Evolutionary conservation across 2,113 vertebrate genomes (phyloP), one percentile per base, ranked within the genome.

Genomic region (Tychaedon coryphoeus): DNA sequence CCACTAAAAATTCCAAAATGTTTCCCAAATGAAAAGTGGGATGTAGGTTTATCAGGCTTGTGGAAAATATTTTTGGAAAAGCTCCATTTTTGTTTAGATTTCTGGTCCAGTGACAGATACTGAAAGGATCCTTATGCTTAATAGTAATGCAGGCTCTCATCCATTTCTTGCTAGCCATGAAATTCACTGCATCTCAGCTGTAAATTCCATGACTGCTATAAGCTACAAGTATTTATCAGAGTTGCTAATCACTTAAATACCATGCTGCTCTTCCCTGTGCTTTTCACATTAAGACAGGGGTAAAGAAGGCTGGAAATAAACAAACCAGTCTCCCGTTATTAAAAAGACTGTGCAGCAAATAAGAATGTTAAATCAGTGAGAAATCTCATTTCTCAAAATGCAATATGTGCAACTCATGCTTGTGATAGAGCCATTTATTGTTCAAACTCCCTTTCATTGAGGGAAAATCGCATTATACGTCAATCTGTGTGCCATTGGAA

Each of bases 371-470:
- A 80, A 92, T 89, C 74, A 58, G 28, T 72, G 51, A 84, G 86
- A 95, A 85, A 77, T 10, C 57, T 87, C 22, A 87, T 91, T 87
- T 92, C 90, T 96, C 73, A 76, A 92, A 96, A 92, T 72, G 54
- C 50, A 76, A 23, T 96, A 87, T 75, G 45, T 93, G 83, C 72
- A 84, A 65, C 29, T 86, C 51, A 47, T 33, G 45, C 40, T 75
- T 3, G 2, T 45, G 56, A 86, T 86, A 71, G 62, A 95, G 50
- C 42, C 85, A 77, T 95, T 95, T 94, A 83, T 94, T 95, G 64
- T 90, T 91, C 61, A 54, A 73, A 56, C 40, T 73, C 43, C 57
- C 42, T 89, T 89, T 92, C 78, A 88, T 18, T 88, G 70, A 92
- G 42, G 67, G 78, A 94, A 92, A 94, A 95, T 91, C 10, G 0